Evolutionary conservation across 1,140 invertebrate genomes (phyloP).

Genomic region (Sminthurinus signatus): DNA sequence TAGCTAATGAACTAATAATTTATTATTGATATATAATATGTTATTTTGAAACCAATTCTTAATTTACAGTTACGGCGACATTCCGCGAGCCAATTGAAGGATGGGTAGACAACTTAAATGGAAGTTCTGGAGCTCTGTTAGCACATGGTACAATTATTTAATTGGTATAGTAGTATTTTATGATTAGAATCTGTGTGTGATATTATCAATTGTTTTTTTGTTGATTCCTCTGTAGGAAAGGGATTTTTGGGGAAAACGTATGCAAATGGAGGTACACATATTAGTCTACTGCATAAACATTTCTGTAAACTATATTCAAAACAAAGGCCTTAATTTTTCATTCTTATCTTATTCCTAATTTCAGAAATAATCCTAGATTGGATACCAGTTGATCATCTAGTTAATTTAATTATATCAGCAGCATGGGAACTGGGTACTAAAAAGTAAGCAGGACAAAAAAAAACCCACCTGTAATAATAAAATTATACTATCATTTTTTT

Average conservation of each 20-base stretch:
- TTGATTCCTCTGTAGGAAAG: no score
- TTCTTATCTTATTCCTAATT: no score
- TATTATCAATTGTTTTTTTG: no score
- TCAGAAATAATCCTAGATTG: background rate
- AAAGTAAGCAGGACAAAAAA: no score
- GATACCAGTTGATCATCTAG: background rate
- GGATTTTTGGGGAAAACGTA: background rate
- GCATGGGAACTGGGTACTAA: background rate
- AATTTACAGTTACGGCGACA: background rate
- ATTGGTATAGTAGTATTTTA: no score
- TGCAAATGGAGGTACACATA: background rate
- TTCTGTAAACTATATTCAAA: no score
- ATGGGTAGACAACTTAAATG: background rate
- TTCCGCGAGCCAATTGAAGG: background rate
- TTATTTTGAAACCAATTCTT: background rate
- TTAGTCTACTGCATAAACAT: no score
- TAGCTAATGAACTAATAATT: background rate
- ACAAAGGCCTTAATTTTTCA: no score
- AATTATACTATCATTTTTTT: no score
- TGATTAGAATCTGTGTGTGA: no score
- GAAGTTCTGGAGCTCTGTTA: background rate
- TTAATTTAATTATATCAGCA: background rate
- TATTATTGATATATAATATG: background rate
- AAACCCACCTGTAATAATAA: no score
- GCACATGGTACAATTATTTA: no score